phyloP scores from a whole-genome alignment of 2,797 vertebrate species.

The Labeo calbasu region DNA sequence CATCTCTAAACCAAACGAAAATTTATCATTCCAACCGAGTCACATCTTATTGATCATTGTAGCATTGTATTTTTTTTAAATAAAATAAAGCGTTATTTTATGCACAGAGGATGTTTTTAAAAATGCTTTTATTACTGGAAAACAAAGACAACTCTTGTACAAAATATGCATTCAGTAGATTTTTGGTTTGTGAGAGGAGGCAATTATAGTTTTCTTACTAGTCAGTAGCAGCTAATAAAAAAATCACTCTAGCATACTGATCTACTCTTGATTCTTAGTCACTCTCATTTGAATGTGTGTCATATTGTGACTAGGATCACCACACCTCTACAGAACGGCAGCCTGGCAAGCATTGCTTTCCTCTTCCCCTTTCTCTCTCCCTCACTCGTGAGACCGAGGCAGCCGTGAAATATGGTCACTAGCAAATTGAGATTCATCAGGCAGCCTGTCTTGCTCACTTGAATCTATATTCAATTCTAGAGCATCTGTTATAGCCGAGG shows the following conservation, averaged over 20 bases:
- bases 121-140: background rate
- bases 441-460: slow-evolving; percentile 75
- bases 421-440: slow-evolving; percentile 81
- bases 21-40: background rate
- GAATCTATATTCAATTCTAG: slow-evolving; percentile 82
- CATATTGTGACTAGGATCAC: slow-evolving; percentile 59
- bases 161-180: background rate
- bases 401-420: slow-evolving; percentile 76
- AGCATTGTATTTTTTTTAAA: no score
- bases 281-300: slow-evolving; percentile 61
- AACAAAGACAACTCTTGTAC: no score
- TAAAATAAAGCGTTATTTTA: background rate
- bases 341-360: slow-evolving; percentile 64
- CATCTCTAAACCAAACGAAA: background rate
- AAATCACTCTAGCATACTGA: background rate
- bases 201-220: background rate
- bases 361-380: slow-evolving; percentile 13
- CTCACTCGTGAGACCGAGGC: slow-evolving; percentile 35
- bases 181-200: background rate
- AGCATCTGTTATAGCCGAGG: slow-evolving; percentile 77
- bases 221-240: background rate
- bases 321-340: slow-evolving; percentile 62
- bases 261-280: slow-evolving; percentile 16
- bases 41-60: background rate
- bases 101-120: background rate